A percentile compares a stretch with the other conserved stretches of the same genome.
phyloP scores from a whole-genome alignment of 2,888 invertebrate species.

The Danaus chrysippus region DNA sequence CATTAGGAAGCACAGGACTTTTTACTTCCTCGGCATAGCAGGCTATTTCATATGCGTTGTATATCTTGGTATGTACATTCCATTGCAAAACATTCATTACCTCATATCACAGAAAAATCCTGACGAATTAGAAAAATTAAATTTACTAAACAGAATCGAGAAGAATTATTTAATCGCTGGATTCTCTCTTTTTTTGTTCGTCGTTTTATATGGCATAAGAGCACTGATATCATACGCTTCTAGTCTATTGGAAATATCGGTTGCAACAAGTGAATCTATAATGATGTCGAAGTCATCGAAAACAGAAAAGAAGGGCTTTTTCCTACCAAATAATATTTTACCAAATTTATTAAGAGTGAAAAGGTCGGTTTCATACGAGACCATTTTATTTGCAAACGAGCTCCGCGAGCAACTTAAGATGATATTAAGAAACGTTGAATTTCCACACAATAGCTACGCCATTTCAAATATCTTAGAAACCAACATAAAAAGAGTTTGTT shows the following conservation, averaged over 20 bases:
- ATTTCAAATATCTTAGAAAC: slow-evolving; percentile 45
- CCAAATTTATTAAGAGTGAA: slow-evolving; percentile 54
- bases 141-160: slow-evolving; percentile 49
- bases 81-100: slow-evolving; percentile 48
- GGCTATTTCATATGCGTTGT: slow-evolving; percentile 51
- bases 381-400: slow-evolving; percentile 54
- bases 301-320: slow-evolving; percentile 17
- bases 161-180: slow-evolving; percentile 63
- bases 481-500: slow-evolving; percentile 26
- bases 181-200: slow-evolving; percentile 61
- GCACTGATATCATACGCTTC: slow-evolving; percentile 52
- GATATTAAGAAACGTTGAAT: slow-evolving; percentile 45
- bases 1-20: slow-evolving; percentile 37
- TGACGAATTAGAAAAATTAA: slow-evolving; percentile 47
- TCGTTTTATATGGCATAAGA: slow-evolving; percentile 54
- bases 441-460: slow-evolving; percentile 37
- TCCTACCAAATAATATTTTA: slow-evolving; percentile 41
- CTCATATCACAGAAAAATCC: slow-evolving; percentile 42
- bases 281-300: slow-evolving; percentile 26
- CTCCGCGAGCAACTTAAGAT: slow-evolving; percentile 52
- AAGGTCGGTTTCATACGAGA: slow-evolving; percentile 61
- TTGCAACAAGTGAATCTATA: slow-evolving; percentile 35
- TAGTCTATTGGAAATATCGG: slow-evolving; percentile 41
- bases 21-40: slow-evolving; percentile 36
- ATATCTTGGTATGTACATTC: slow-evolving; percentile 58